Base-by-base conservation (phyloP, 1,140 invertebrate genomes). In the Drosophila orena region DNA sequence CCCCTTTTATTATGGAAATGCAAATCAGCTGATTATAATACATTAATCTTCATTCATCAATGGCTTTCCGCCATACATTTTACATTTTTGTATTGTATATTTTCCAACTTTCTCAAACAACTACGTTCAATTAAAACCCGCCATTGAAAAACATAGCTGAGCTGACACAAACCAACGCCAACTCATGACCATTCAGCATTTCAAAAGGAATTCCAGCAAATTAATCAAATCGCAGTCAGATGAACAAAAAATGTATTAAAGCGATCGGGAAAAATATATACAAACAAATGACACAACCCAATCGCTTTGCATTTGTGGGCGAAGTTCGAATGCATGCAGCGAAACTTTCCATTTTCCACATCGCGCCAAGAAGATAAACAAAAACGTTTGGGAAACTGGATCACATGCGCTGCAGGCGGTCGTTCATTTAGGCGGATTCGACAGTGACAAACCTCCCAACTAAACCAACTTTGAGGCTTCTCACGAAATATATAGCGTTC, bases 281-380 rank as follows among this genome's bases (percentile, higher is more conserved):
- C 42, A 66, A 65, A 38, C 40, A 68, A 77, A 77, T 69, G 74
- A 68, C 72, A 76, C 37, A 74, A 74, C 40, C 43, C 49, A 74
- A 49, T 70, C 37, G 42, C 22, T 38, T 49, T 37, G 35, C 54
- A 55, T 46, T 71, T 57, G 72, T 75, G 72, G 72, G 72, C 61
- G 71, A 75, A 66, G 60, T 65, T 50, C 57, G 50, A 61, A 42
- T 74, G 57, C 47, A 76, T 76, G 71, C 71, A 72, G 59, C 40
- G 34, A 42, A 77, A 77, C 74, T 81, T 78, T 70, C 73, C 74
- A 69, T 77, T 66, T 81, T 57, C 47, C 65, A 15, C 43, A 15
- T 35, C 50, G 40, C 30, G 34, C 52, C 50, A 57, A 70, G 68
- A 71, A 70, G 52, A 71, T 70, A 70, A 40, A 70, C 43, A 70